Conservation (phyloP, 2,888 invertebrate genomes). For the Seira sanloemensis region DNA sequence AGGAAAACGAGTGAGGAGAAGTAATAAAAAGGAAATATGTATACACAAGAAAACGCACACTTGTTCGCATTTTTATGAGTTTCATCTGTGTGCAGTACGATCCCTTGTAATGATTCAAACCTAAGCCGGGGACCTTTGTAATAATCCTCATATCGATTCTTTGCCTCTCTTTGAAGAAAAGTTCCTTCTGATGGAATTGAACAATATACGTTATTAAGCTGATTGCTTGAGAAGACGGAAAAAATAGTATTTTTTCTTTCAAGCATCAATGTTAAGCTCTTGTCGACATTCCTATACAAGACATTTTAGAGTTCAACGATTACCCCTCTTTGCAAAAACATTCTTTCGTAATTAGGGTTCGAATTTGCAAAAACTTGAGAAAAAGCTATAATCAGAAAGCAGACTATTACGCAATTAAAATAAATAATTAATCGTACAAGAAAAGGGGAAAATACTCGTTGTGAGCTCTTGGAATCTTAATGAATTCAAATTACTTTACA, state of each 20-base stretch:
- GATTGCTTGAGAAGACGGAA: background rate
- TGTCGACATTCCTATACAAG: background rate
- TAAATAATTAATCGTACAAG: no score
- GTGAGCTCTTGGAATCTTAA: no score
- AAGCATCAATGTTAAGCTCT: background rate
- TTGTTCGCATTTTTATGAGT: conserved; percentile 24
- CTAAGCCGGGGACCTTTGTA: background rate
- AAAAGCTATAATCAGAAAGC: no score
- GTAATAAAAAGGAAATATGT: conserved; percentile 16
- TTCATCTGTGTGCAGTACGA: conserved; percentile 25
- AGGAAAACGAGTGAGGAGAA: background rate
- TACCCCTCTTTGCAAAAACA: background rate
- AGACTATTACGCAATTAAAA: no score
- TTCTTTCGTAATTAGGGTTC: background rate
- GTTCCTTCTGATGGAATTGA: background rate
- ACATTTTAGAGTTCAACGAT: background rate
- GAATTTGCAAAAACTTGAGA: no score
- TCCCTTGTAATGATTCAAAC: background rate
- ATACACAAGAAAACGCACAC: background rate
- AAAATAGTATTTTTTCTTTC: background rate
- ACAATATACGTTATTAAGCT: no score
- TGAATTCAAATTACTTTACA: no score
- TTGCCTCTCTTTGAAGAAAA: background rate
- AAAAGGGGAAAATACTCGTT: no score
- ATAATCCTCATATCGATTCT: background rate